Evolutionary conservation across 1,140 invertebrate species (phyloP).

Genomic region (Trachymyrmex cornetzi): DNA sequence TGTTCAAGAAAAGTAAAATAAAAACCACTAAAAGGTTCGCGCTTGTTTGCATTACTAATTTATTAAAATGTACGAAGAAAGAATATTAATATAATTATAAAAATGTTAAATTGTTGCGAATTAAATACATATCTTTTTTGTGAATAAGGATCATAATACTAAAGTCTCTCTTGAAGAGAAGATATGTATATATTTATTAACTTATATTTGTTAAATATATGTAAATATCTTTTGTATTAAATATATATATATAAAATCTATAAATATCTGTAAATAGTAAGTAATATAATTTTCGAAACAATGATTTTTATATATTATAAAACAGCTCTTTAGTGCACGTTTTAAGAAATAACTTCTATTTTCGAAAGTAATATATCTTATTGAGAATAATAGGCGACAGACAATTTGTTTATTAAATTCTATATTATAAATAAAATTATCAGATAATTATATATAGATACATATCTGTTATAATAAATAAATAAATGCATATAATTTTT

Average conservation of each 20-base stretch:
- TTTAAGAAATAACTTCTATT: slow-evolving; percentile 27
- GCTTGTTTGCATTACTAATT: slow-evolving; percentile 59
- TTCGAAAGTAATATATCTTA: slow-evolving; percentile 4
- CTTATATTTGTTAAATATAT: slow-evolving; percentile 39
- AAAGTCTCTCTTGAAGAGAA: background rate
- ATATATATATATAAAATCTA: slow-evolving; percentile 12
- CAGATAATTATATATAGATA: background rate
- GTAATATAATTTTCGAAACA: slow-evolving; percentile 5
- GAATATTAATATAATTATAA: slow-evolving; percentile 27
- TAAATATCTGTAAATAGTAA: slow-evolving; percentile 25
- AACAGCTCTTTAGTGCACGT: slow-evolving; percentile 9
- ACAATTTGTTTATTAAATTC: slow-evolving; percentile 17
- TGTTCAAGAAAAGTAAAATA: slow-evolving; percentile 81
- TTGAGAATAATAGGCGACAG: background rate
- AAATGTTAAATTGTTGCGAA: slow-evolving; percentile 44
- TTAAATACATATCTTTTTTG: slow-evolving; percentile 46
- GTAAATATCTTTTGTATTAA: slow-evolving; percentile 35
- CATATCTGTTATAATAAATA: background rate
- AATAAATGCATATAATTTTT: background rate
- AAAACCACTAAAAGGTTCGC: slow-evolving; percentile 76
- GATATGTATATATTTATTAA: slow-evolving; percentile 24
- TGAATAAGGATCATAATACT: slow-evolving; percentile 15
- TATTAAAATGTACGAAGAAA: slow-evolving; percentile 60
- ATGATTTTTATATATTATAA: background rate
- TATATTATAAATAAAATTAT: slow-evolving; percentile 30